Evolutionary conservation across 2,888 invertebrate genomes (phyloP).

Genomic region (Latrodectus elegans): DNA sequence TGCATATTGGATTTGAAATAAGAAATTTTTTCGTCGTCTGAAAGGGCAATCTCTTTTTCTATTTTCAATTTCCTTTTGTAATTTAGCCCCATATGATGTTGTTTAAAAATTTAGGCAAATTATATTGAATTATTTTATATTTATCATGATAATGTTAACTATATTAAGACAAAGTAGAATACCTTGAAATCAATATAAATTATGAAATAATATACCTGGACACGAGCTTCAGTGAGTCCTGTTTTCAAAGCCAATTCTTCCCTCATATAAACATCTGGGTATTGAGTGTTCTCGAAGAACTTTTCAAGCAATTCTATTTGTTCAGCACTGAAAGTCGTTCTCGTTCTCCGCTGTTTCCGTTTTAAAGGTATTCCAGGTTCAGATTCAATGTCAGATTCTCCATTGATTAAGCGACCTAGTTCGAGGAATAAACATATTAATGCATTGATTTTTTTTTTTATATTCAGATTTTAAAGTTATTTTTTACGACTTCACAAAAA

Average conservation of each 20-base stretch:
- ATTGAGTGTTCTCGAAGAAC: conserved; percentile 93
- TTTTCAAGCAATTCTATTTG: conserved; percentile 93
- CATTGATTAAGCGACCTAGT: conserved; percentile 76
- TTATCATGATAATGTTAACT: no score
- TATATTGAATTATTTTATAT: no score
- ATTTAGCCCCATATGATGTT: no score
- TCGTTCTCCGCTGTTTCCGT: conserved; percentile 90
- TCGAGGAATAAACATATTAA: background rate
- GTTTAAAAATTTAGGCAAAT: no score
- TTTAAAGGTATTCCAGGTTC: conserved; percentile 93
- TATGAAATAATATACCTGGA: conserved; percentile 81
- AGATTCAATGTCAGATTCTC: conserved; percentile 87
- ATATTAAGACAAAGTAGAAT: no score
- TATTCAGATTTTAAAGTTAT: no score
- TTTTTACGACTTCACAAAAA: no score
- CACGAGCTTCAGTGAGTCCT: conserved; percentile 92
- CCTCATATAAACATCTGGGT: conserved; percentile 94
- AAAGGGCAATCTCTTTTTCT: no score
- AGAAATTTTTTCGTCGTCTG: no score
- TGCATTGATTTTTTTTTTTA: no score
- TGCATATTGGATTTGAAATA: no score
- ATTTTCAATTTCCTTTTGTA: no score
- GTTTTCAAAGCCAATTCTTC: conserved; percentile 94
- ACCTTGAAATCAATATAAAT: background rate
- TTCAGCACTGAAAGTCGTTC: conserved; percentile 95